Base-by-base conservation (phyloP, 2,113 vertebrate species). In the Eulemur rufifrons region DNA sequence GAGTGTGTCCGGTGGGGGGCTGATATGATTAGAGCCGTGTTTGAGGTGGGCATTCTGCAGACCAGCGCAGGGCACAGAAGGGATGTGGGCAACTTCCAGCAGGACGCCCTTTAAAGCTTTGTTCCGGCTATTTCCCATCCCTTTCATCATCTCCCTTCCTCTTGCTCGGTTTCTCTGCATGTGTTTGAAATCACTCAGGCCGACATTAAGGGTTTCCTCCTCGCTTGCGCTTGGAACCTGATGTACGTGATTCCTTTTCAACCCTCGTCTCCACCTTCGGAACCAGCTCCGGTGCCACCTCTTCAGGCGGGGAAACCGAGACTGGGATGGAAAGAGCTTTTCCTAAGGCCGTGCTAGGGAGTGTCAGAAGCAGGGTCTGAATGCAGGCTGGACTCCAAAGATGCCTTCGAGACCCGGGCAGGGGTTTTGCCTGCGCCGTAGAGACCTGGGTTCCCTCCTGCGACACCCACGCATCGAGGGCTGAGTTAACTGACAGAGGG, bases 121-220 rank as follows among this genome's bases (percentile, higher is more conserved):
- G 77, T 94, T 85, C 93, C 42, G 1, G 42, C 0, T 1, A 78
- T 56, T 86, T 71, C 66, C 86, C 39, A 14, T 50, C 29, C 54
- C 92, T 97, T 96, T 97, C 83, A 95, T 96, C 97, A 97, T 94
- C 61, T 73, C 45, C n/a, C 61, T 74, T 86, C 64, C 85, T 91
- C 81, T 74, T 50, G 94, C 91, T 89, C 78, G 25, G 21, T 34
- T 52, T 86, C 42, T 73, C 47, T 61, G 20, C 7, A 25, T 5
- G 77, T 20, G 56, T 95, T 92, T 96, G 97, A 95, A 95, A 82
- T 63, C 10, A 23, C 88, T 76, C 89, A 76, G 47, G 42, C 76
- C 13, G 0, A 85, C 86, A 69, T 87, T 21, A 94, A 95, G 95
- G 93, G 76, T 50, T 39, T 61, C 82, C 63, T 86, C 61, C 37